Evolutionary conservation across 2,888 invertebrate genomes (phyloP).

Genomic region (Galeruca laticollis): DNA sequence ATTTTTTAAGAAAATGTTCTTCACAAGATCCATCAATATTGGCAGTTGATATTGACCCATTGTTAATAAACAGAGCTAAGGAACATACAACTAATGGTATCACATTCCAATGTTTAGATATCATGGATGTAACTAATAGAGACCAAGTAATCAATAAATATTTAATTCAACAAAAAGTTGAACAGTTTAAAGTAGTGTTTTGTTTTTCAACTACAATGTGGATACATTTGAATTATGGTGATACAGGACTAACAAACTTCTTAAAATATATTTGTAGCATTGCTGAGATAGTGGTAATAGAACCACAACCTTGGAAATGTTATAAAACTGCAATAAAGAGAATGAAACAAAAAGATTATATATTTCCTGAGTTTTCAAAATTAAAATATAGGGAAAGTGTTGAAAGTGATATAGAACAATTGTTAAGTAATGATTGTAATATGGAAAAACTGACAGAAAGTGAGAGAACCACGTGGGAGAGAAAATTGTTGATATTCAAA

Average conservation of each 20-base stretch:
- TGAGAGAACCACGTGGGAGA: conserved; percentile 75
- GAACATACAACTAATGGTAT: conserved; percentile 69
- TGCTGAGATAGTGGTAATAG: conserved; percentile 75
- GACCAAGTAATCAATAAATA: conserved; percentile 66
- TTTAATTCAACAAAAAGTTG: conserved; percentile 65
- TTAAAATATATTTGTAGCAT: conserved; percentile 70
- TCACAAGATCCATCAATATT: conserved; percentile 68
- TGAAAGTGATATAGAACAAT: conserved; percentile 72
- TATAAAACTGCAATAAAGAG: conserved; percentile 82
- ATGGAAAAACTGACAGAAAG: conserved; percentile 73
- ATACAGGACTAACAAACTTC: conserved; percentile 76
- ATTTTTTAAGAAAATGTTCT: conserved; percentile 68
- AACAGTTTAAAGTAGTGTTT: conserved; percentile 76
- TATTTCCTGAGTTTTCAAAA: conserved; percentile 72
- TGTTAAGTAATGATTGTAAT: conserved; percentile 66
- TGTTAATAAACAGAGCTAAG: conserved; percentile 76
- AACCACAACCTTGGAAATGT: conserved; percentile 90
- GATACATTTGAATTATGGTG: conserved; percentile 89
- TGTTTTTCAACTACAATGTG: conserved; percentile 92
- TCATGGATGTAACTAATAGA: conserved; percentile 68
- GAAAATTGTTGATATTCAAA: conserved; percentile 76
- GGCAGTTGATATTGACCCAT: conserved; percentile 82
- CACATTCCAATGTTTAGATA: conserved; percentile 72
- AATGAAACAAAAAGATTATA: conserved; percentile 72
- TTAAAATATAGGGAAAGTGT: conserved; percentile 75